A percentile compares a stretch with the other conserved stretches of the same genome.
These are phyloP conservation scores for Drosophila nr. perissopoda DNA, from an alignment of 2,888 invertebrate genomes.

Conservation along the genomic window DNA sequence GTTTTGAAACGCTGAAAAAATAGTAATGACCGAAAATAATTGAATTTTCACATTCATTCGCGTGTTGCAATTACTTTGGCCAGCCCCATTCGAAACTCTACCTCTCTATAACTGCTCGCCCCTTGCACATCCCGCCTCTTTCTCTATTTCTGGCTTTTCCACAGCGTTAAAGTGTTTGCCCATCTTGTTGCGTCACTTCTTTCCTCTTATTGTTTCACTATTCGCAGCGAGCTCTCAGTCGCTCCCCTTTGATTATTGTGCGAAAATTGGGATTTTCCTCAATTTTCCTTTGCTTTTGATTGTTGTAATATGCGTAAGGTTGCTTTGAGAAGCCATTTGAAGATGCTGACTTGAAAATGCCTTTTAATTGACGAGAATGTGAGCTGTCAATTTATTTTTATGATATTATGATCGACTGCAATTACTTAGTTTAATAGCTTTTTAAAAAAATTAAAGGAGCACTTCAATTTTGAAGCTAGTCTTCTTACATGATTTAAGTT, in stretches of 20 bases:
- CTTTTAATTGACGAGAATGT: conserved; percentile 29
- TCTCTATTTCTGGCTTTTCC: not conserved
- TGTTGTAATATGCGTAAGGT: not conserved
- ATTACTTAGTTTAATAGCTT: not conserved
- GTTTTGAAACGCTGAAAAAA: conserved; percentile 32
- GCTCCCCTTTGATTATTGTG: conserved; percentile 25
- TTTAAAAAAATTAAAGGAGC: too few species aligned
- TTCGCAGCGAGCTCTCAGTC: conserved; percentile 1
- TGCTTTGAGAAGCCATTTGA: conserved; percentile 2
- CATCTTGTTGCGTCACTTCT: conserved; percentile 25
- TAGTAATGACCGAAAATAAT: conserved; percentile 76
- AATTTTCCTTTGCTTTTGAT: conserved; percentile 5
- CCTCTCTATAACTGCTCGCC: not conserved
- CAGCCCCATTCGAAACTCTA: conserved; percentile 27
- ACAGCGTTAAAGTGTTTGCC: conserved; percentile 8
- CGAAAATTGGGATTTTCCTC: conserved; percentile 31
- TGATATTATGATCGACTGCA: not conserved
- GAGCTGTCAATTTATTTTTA: not conserved
- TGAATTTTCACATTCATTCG: conserved; percentile 76
- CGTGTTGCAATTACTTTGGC: conserved; percentile 70
- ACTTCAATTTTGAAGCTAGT: not conserved
- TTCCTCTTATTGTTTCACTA: conserved; percentile 36
- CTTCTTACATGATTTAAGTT: not conserved
- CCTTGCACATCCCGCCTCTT: not conserved
- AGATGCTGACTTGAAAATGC: not conserved